Conservation (phyloP, 2,888 invertebrate species). For the Cheilosia impressa region DNA sequence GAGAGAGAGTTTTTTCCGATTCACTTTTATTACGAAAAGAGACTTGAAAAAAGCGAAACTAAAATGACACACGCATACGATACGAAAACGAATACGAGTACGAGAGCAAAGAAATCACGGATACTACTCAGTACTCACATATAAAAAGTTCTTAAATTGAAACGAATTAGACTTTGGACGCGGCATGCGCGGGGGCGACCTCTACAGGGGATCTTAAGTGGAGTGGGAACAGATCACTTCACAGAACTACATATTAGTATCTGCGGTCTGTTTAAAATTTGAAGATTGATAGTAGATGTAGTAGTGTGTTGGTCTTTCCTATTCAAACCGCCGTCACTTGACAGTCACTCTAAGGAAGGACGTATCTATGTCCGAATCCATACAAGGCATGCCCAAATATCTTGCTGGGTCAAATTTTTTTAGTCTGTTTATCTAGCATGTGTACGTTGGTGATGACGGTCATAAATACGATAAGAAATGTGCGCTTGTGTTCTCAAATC, state of each 20-base stretch:
- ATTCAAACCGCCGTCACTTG: constrained; percentile 5
- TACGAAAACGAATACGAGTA: background rate
- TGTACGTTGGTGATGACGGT: constrained; percentile 10
- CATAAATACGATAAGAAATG: constrained; percentile 38
- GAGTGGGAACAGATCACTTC: constrained; percentile 36
- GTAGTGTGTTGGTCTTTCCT: background rate
- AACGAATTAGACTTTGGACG: constrained; percentile 4
- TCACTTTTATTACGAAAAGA: constrained; percentile 17
- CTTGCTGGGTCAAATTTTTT: background rate
- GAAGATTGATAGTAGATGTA: background rate
- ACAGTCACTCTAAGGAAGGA: background rate
- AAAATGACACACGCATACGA: constrained; percentile 35
- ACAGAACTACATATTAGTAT: background rate
- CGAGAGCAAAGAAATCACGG: constrained; percentile 33
- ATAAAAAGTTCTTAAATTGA: constrained; percentile 25
- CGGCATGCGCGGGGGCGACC: constrained; percentile 14
- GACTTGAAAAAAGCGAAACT: constrained; percentile 35
- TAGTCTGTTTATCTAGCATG: constrained; percentile 1
- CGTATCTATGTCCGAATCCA: background rate
- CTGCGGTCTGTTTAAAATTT: constrained; percentile 9
- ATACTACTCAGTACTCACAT: background rate
- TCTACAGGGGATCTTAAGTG: constrained; percentile 40
- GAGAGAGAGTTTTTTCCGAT: constrained; percentile 33
- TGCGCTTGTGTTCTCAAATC: constrained; percentile 9
- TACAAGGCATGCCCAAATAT: background rate